Evolutionary conservation across 2,797 vertebrate species (phyloP), one percentile per base, ranked within the genome.

Genomic region (Cygnus olor): DNA sequence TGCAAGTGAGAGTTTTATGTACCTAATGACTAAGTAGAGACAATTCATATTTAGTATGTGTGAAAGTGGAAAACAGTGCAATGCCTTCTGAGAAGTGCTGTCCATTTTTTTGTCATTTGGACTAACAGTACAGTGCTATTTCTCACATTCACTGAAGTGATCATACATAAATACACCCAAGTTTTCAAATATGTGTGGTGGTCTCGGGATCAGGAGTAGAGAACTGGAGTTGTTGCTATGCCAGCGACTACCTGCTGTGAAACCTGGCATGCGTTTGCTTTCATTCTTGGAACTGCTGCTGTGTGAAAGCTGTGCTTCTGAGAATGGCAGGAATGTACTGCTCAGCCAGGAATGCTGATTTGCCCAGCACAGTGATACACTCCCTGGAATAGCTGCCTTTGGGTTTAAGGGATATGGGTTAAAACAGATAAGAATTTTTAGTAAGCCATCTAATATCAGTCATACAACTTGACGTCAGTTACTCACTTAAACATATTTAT

Each of bases 361-460:
- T 94, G 65, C 36, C 61, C 68, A 58, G 86, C 30, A 28, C 7
- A 63, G 54, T 49, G 89, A 77, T 85, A 91, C 3, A 32, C 36
- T 80, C 64, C 13, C 71, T 82, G 66, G 70, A 80, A 93, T 88
- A 95, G 54, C 74, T 93, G 42, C 66, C 70, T 79, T 91, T 86
- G 45, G 91, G 38, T 68, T 86, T 91, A 79, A 70, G 36, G 40
- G 71, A 54, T 88, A 30, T n/a, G 90, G 78, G 90, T 88, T 77
- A 91, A 76, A 21, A 79, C 17, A 51, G 60, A 44, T 49, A 81
- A 72, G 38, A 80, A 82, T 85, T 85, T 79, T 10, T 47, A 72
- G 38, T 71, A 58, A 82, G 16, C 53, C 4, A 36, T 70, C 56
- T 63, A 66, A 92, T 58, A 81, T 18, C 40, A 40, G 22, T 89